phyloP scores from a whole-genome alignment of 2,888 invertebrate genomes.

The Pyralis farinalis region DNA sequence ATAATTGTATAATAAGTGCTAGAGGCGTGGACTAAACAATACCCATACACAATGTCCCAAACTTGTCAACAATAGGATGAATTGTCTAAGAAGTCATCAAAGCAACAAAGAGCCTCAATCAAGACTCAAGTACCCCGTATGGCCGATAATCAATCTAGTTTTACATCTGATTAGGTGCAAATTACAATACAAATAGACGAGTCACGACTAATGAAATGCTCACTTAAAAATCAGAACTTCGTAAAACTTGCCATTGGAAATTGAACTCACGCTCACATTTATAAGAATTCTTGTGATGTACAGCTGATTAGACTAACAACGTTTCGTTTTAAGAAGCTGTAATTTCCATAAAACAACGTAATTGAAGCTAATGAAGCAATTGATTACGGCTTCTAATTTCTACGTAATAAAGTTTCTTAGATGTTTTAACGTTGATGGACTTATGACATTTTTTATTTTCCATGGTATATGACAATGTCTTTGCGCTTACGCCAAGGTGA shows the following conservation, averaged over 20 bases:
- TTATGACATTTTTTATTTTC: conserved; percentile 29
- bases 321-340: background rate
- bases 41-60: conserved; percentile 18
- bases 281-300: conserved; percentile 15
- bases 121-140: conserved; percentile 43
- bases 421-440: conserved; percentile 6
- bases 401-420: conserved; percentile 36
- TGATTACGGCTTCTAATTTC: conserved; percentile 35
- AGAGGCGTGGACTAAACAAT: conserved; percentile 9
- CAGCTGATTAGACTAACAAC: conserved; percentile 4
- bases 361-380: conserved; percentile 16
- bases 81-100: conserved; percentile 49
- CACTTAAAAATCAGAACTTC: conserved; percentile 22
- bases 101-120: conserved; percentile 46
- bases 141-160: conserved; percentile 75
- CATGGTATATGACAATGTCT: conserved; percentile 45
- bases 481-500: conserved; percentile 74
- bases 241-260: conserved; percentile 15
- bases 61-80: conserved; percentile 40
- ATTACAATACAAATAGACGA: conserved; percentile 75
- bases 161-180: conserved; percentile 77
- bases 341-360: conserved; percentile 4
- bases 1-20: conserved; percentile 1
- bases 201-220: conserved; percentile 55
- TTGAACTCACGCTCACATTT: conserved; percentile 6